Conservation (phyloP, 1,140 invertebrate genomes). For the Battus philenor region DNA sequence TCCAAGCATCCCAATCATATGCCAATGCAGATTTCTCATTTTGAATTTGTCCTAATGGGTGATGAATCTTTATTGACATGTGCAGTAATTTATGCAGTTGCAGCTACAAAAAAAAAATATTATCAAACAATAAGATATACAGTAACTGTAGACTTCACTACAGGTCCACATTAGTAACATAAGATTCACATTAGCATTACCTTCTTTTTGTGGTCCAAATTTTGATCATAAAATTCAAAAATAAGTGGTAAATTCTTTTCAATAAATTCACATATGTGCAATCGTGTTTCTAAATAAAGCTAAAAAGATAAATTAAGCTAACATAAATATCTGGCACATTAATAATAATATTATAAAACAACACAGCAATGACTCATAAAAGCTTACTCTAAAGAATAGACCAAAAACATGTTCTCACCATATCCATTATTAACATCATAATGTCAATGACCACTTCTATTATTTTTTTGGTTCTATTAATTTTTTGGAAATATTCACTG, state of each 20-base stretch:
- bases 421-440: conserved; percentile 39
- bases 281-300: conserved; percentile 44
- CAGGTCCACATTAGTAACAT: conserved; percentile 47
- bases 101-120: conserved; percentile 30
- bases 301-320: too few species aligned
- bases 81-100: conserved; percentile 43
- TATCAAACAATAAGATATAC: conserved; percentile 1
- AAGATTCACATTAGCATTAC: conserved; percentile 58
- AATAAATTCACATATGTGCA: conserved; percentile 49
- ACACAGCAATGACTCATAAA: too few species aligned
- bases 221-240: conserved; percentile 55
- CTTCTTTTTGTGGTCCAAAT: conserved; percentile 55
- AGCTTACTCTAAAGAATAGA: too few species aligned
- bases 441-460: conserved; percentile 57
- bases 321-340: too few species aligned
- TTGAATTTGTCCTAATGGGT: conserved; percentile 35
- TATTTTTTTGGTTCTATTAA: conserved; percentile 45
- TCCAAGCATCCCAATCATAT: conserved; percentile 45
- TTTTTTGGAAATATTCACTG: conserved; percentile 39
- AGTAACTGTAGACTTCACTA: conserved; percentile 48
- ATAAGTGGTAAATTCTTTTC: conserved; percentile 40
- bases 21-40: conserved; percentile 39
- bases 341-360: too few species aligned
- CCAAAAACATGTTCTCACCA: conserved; percentile 38
- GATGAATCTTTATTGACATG: conserved; percentile 37